A percentile compares a stretch with the other conserved stretches of the same genome.
Evolutionary conservation across 2,113 vertebrate genomes (phyloP).

Genomic region (Nesogale talazaci): DNA sequence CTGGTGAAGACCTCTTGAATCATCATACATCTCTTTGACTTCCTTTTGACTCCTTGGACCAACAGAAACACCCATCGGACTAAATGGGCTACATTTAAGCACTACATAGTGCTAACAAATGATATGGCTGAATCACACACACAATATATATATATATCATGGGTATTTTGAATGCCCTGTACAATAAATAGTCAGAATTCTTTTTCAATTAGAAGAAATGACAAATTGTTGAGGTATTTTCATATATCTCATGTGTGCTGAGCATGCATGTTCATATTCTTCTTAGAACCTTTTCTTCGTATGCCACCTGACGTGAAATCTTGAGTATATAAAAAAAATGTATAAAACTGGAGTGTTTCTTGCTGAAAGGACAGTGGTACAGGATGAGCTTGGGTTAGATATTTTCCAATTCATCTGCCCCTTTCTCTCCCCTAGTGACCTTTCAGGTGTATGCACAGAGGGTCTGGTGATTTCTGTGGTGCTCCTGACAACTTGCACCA

Average conservation of each 20-base stretch:
- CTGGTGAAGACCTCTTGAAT: background rate
- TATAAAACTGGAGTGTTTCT: background rate
- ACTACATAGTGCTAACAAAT: background rate
- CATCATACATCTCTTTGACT: background rate
- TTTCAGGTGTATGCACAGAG: background rate
- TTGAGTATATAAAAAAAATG: background rate
- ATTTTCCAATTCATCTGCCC: background rate
- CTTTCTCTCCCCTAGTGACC: background rate
- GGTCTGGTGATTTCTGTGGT: background rate
- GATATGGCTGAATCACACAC: background rate
- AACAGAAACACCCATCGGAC: background rate
- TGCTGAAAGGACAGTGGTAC: background rate
- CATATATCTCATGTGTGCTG: no score
- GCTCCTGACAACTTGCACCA: background rate
- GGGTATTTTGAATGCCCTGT: background rate
- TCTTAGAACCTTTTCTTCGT: background rate
- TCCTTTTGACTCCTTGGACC: background rate
- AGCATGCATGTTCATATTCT: background rate
- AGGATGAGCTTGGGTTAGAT: background rate
- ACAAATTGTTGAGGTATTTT: background rate
- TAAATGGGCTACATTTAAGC: background rate
- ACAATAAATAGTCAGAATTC: background rate
- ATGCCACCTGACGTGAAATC: background rate
- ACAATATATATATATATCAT: background rate
- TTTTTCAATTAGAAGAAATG: constrained; percentile 13